These are phyloP conservation scores for Tokudaia muenninki DNA, from an alignment of 2,797 vertebrate genomes.

Conservation along the genomic window DNA sequence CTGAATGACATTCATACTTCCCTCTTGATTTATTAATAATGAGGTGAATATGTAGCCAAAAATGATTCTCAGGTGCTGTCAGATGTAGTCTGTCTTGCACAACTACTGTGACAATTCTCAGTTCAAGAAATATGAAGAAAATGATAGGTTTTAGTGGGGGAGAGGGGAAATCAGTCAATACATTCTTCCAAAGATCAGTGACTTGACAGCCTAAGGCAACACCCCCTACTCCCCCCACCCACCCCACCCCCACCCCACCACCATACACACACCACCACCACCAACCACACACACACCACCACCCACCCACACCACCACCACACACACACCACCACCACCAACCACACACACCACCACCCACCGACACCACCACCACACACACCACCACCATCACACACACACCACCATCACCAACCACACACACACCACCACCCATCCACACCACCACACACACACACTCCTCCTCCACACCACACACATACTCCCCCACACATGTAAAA, in stretches of 20 bases:
- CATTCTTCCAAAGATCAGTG: background rate
- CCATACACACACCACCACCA: too few species aligned
- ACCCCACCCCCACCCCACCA: too few species aligned
- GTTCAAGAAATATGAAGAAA: conserved; percentile 54
- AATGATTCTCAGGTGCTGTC: background rate
- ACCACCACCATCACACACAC: accelerated
- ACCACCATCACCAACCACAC: background rate
- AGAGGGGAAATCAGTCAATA: background rate
- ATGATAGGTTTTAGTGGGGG: background rate
- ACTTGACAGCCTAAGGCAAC: background rate
- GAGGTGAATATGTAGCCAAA: background rate
- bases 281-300: too few species aligned
- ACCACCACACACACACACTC: too few species aligned
- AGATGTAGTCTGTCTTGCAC: background rate
- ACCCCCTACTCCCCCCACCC: too few species aligned
- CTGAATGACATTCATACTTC: conserved; percentile 1
- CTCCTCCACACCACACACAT: too few species aligned
- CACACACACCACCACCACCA: too few species aligned
- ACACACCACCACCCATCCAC: too few species aligned
- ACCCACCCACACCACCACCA: background rate
- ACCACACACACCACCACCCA: too few species aligned
- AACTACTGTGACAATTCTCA: conserved; percentile 13
- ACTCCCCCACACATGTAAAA: too few species aligned
- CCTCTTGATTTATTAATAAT: background rate
- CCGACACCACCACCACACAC: too few species aligned